Conservation (phyloP, 2,113 vertebrate species). For the Pavo muticus region DNA sequence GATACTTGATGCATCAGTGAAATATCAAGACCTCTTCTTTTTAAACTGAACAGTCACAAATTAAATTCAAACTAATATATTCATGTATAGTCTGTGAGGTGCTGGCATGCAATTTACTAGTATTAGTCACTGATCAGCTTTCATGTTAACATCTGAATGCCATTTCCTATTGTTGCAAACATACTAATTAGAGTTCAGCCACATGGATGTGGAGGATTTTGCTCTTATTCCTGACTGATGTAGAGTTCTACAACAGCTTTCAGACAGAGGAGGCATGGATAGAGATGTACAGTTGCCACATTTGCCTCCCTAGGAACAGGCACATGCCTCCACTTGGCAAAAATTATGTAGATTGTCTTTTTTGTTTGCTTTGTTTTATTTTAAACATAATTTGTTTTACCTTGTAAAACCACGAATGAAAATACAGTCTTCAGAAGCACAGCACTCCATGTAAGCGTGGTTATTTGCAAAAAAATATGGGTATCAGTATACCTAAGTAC, state of each 20-base stretch:
- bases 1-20: background rate
- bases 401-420: conserved; percentile 30
- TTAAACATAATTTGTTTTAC: conserved; percentile 16
- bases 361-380: background rate
- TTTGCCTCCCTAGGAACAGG: background rate
- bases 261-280: background rate
- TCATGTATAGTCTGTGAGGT: background rate
- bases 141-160: background rate
- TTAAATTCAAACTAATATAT: background rate
- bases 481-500: background rate
- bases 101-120: background rate
- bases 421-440: conserved; percentile 18
- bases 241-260: background rate
- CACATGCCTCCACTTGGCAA: background rate
- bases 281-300: background rate
- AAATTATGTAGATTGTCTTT: background rate
- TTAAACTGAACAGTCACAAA: background rate
- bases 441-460: background rate
- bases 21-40: background rate
- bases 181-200: background rate
- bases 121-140: background rate
- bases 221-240: background rate
- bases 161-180: background rate
- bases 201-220: background rate
- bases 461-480: background rate